Evolutionary conservation across 2,113 vertebrate species (phyloP), one percentile per base, ranked within the genome.

Genomic region (Forbesichthys papilliferus): DNA sequence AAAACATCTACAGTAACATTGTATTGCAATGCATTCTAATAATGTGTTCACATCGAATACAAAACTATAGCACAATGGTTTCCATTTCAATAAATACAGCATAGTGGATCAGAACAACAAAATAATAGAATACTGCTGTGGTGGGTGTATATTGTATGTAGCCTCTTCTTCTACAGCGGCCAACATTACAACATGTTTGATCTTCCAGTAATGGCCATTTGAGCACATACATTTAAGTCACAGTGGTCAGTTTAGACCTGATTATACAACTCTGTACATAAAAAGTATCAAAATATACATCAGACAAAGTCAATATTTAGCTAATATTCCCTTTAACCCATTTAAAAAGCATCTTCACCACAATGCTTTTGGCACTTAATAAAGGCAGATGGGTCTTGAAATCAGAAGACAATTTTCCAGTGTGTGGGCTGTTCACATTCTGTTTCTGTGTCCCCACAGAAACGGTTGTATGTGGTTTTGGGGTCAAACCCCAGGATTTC

Each of bases 401-500:
- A 51, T 96, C 81, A 98, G 81, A 96, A 97, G 0, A 93, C 88
- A 4, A 99, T 94, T 91, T 94, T 97, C 98, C 98, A 99, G 90
- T 98, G 98, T 3, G 97, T 97, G 27, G 98, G 98, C 87, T 98
- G 96, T 86, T 99, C 96, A 34, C 96, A 99, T 3, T 86, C 88
- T 27, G 82, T 92, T 78, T 99, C 98, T n/a, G 79, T 80, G 73
- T 98, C 96, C 1, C 98, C 97, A 58, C 97, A 99, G 71, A 99
- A 98, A 13, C 98, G 93, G 79, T 95, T 99, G 77, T 99, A 99
- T 0, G 97, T 99, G 3, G 93, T 94, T 90, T 94, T 95, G 16
- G 97, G 96, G 65, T 97, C 94, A 69, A 99, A 95, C 5, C 97
- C 96, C 36, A 99, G 81, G 65, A 99, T 97, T 75, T 99, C 98